Evolutionary conservation across 2,113 vertebrate genomes (phyloP).

Genomic region (Rostratula benghalensis): DNA sequence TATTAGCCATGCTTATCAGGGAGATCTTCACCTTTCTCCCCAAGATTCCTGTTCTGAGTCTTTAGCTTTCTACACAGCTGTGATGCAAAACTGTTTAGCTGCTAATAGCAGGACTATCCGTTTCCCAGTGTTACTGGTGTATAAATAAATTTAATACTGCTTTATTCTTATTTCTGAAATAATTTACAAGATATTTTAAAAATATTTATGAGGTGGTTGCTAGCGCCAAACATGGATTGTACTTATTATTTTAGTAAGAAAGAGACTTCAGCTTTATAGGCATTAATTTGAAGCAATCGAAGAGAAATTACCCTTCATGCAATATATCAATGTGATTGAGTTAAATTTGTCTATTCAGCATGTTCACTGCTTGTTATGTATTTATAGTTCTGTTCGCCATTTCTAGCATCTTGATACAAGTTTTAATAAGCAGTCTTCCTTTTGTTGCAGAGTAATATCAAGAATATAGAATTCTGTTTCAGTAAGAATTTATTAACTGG

Average conservation of each 20-base stretch:
- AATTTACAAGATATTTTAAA: neutral
- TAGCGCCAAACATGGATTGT: neutral
- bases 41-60: neutral
- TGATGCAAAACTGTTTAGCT: neutral
- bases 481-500: neutral
- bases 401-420: neutral
- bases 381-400: slow-evolving; percentile 4
- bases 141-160: neutral
- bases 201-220: neutral
- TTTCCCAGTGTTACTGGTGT: neutral
- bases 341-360: neutral
- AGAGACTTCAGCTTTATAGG: neutral
- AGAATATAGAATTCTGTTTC: neutral
- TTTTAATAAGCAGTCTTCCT: neutral
- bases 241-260: neutral
- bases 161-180: slow-evolving; percentile 24
- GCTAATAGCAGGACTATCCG: neutral
- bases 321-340: neutral
- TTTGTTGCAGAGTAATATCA: neutral
- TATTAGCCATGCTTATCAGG: neutral
- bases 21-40: neutral
- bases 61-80: neutral
- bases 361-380: neutral
- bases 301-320: neutral
- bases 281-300: neutral